phyloP scores from a whole-genome alignment of 2,797 vertebrate genomes.

The Lutjanus argentimaculatus region DNA sequence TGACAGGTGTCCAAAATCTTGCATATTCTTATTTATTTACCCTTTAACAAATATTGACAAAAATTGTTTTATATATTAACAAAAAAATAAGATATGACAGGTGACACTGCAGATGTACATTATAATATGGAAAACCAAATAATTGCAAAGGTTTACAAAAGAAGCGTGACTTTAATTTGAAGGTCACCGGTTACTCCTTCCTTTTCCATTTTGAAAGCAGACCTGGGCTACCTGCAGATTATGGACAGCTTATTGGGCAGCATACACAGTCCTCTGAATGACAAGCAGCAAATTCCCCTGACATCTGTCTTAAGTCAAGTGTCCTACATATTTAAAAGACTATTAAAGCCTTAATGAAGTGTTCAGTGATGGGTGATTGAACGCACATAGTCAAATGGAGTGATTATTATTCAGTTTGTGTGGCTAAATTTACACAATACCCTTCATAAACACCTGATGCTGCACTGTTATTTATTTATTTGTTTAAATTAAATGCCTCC shows the following conservation, averaged over 20 bases:
- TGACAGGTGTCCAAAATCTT: too few relatives aligned
- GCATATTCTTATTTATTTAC: too few relatives aligned
- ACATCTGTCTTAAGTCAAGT: conserved; percentile 71
- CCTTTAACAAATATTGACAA: not conserved
- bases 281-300: conserved; percentile 70
- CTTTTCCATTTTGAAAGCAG: conserved; percentile 3
- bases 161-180: conserved; percentile 1
- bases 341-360: conserved; percentile 84
- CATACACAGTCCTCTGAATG: conserved; percentile 60
- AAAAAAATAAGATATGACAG: not conserved
- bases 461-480: conserved; percentile 83
- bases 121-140: not conserved
- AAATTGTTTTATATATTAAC: not conserved
- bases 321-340: conserved; percentile 80
- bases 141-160: not conserved
- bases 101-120: not conserved
- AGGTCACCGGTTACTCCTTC: conserved; percentile 12
- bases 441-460: conserved; percentile 82
- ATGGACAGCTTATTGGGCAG: conserved; percentile 31
- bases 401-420: conserved; percentile 83
- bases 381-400: conserved; percentile 70
- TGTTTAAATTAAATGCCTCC: conserved; percentile 87
- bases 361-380: conserved; percentile 82
- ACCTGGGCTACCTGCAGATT: conserved; percentile 28
- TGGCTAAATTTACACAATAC: conserved; percentile 81